Evolutionary conservation across 2,797 vertebrate genomes (phyloP).

Genomic region (Tarsius wallacei): DNA sequence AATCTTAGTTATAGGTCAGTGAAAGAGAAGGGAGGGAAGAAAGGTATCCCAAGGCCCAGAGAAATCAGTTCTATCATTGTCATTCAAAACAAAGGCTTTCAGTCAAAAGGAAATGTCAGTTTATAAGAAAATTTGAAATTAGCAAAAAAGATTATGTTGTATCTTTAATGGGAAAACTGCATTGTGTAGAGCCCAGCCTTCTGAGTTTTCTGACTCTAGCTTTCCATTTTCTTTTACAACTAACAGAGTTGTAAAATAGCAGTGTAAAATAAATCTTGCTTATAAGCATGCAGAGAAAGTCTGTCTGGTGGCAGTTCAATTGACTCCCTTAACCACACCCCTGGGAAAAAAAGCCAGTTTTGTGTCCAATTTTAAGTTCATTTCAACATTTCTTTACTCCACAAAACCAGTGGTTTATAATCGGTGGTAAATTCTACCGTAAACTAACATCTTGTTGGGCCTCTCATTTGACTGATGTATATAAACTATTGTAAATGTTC

Average conservation of each 20-base stretch:
- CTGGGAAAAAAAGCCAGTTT: background rate
- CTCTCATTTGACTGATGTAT: conserved; percentile 38
- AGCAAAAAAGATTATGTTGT: background rate
- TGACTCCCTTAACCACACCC: background rate
- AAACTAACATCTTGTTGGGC: conserved; percentile 20
- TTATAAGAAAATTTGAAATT: background rate
- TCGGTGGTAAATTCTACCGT: background rate
- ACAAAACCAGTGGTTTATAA: background rate
- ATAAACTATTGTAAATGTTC: conserved; percentile 60
- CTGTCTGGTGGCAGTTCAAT: background rate
- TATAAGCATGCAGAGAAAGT: conserved; percentile 37
- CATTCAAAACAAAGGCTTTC: conserved; percentile 22
- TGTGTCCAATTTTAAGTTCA: conserved; percentile 53
- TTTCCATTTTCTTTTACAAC: conserved; percentile 40
- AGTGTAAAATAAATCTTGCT: background rate
- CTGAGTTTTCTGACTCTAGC: background rate
- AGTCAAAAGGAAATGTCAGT: background rate
- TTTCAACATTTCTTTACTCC: conserved; percentile 46
- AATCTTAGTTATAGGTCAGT: background rate
- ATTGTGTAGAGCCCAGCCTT: background rate
- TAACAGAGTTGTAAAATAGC: background rate
- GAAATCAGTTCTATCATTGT: conserved; percentile 50
- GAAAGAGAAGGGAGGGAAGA: background rate
- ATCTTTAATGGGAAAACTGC: background rate
- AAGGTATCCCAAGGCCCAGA: background rate